Evolutionary conservation across 2,113 vertebrate species (phyloP).

Genomic region (Dipodomys stephensi): DNA sequence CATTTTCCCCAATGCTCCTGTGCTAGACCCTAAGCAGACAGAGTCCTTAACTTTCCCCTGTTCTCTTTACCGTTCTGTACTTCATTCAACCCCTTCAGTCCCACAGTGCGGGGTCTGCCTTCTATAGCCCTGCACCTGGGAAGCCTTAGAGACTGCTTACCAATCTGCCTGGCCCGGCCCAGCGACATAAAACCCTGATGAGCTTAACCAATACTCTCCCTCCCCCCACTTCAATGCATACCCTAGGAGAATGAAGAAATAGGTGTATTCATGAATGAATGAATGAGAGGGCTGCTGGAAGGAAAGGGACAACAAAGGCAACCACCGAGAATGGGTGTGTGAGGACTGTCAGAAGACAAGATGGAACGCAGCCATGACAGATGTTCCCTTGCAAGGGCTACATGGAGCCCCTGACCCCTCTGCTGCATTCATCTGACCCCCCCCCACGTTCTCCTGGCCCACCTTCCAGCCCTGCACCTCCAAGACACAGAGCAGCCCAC

Average conservation of each 20-base stretch:
- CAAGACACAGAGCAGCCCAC: background rate
- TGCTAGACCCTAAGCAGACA: background rate
- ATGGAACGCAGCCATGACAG: background rate
- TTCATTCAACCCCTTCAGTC: background rate
- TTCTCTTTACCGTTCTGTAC: background rate
- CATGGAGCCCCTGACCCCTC: background rate
- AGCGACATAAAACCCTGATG: background rate
- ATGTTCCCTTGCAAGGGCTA: background rate
- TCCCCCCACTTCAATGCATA: too few relatives aligned
- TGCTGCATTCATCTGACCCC: background rate
- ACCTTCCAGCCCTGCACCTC: too few relatives aligned
- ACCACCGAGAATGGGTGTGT: background rate
- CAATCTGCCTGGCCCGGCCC: too few relatives aligned
- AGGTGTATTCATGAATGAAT: background rate
- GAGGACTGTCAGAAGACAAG: background rate
- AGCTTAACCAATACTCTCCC: background rate
- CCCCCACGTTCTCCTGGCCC: background rate
- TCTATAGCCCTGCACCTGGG: background rate
- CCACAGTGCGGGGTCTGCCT: background rate
- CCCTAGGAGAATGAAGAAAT: background rate
- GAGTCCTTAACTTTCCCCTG: background rate
- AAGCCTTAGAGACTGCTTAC: background rate
- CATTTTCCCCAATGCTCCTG: background rate
- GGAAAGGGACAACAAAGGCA: background rate
- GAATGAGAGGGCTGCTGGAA: too few relatives aligned